phyloP scores from a whole-genome alignment of 2,797 vertebrate genomes.

The Mormyrus hasselquistii region DNA sequence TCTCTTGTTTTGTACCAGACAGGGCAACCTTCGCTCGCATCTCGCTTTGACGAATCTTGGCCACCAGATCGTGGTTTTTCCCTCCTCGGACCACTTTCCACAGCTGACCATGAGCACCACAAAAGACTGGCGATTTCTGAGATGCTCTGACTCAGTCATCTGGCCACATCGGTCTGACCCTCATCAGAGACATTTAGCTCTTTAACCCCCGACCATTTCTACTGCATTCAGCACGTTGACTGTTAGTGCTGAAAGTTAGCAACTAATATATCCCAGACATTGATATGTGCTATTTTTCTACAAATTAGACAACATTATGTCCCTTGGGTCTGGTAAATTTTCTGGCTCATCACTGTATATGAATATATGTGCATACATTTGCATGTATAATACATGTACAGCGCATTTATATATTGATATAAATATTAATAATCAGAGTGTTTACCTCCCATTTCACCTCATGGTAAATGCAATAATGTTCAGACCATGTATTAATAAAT shows the following conservation, averaged over 20 bases:
- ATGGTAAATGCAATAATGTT: neutral
- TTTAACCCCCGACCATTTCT: neutral
- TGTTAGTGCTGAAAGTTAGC: neutral
- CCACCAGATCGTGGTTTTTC: neutral
- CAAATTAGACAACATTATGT: neutral
- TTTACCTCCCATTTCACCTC: neutral
- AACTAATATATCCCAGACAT: neutral
- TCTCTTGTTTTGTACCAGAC: neutral
- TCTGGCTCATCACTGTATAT: neutral
- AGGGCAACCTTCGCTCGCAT: neutral
- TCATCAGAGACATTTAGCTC: neutral
- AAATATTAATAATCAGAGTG: neutral
- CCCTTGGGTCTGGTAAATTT: neutral
- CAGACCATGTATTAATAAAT: neutral
- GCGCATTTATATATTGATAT: neutral
- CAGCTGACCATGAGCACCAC: neutral
- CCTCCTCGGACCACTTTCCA: neutral
- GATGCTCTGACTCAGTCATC: neutral
- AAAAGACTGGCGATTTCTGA: neutral
- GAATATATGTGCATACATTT: neutral
- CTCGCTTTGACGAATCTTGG: neutral
- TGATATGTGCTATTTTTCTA: neutral
- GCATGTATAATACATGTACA: neutral
- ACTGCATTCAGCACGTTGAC: neutral
- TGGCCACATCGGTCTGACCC: neutral